Base-by-base conservation (phyloP, 2,113 vertebrate species). In the Plotosus lineatus region DNA sequence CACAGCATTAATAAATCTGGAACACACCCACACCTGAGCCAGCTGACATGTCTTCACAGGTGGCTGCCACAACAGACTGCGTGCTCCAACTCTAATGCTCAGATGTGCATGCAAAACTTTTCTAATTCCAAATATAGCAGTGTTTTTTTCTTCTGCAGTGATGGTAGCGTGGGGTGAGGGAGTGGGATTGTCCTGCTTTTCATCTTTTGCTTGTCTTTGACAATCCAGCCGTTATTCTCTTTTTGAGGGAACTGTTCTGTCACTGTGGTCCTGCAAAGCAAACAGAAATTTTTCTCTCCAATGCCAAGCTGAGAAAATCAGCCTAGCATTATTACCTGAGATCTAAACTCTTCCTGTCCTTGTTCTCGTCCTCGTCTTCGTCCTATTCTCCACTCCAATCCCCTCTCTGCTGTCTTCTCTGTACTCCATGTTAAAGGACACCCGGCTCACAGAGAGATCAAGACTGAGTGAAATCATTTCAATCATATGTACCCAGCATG, bases 1-100 rank as follows among this genome's bases (percentile, higher is more conserved):
- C 74, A 48, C 38, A 80, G 42, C 21, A 4, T 17, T 80, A 83
- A 85, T 85, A 69, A 72, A 78, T 66, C 73, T 83, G 81, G 38
- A 75, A 55, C 71, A 85, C 56, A 71, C 63, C 73, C 76, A 60
- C 80, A 82, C 79, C 83, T 75, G 74, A 77, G 83, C 78, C 79
- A 72, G 74, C 61, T 60, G 73, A 77, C 26, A 51, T 42, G 33
- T 40, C 83, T 51, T 81, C 83, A 81, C 79, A 84, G 74, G 83
- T 81, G 74, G 46, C 69, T 73, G 46, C 46, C 69, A 36, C 69
- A 73, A 33, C 69, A 73, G 28, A 73, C 28, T 42, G 50, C 50
- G 58, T 55, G 55, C 31, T 44, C 36, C 46, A 74, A 33, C 23
- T 21, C 8, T 44, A 79, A 80, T 50, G 23, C 69, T 38, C 14